Conservation (phyloP, 2,888 invertebrate genomes). For the Stenoptilia bipunctidactyla region DNA sequence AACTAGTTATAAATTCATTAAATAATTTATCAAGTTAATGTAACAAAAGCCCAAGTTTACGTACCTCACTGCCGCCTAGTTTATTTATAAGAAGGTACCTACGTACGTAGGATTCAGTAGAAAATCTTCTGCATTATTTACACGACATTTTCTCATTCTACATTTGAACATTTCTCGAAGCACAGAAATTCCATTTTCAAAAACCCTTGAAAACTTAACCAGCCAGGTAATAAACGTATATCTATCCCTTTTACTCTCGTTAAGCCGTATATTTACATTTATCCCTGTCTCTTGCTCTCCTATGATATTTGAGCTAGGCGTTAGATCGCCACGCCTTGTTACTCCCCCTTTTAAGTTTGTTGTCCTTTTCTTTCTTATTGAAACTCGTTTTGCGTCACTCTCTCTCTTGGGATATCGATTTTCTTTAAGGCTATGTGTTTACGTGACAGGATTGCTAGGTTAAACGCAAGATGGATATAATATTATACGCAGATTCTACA, state of each 20-base stretch:
- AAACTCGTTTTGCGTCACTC: conserved; percentile 27
- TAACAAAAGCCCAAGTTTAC: too few relatives aligned
- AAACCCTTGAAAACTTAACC: conserved; percentile 16
- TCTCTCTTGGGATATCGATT: conserved; percentile 43
- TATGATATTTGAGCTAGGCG: conserved; percentile 31
- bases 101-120: too few relatives aligned
- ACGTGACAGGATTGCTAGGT: conserved; percentile 41
- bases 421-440: conserved; percentile 42
- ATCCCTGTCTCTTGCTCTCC: conserved; percentile 22
- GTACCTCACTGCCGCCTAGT: too few relatives aligned
- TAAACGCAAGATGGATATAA: too few relatives aligned
- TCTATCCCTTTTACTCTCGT: conserved; percentile 25
- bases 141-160: conserved; percentile 4
- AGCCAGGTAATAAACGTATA: neutral
- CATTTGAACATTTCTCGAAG: conserved; percentile 4
- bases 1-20: too few relatives aligned
- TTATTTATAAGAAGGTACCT: neutral
- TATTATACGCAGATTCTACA: too few relatives aligned
- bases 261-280: conserved; percentile 8
- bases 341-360: conserved; percentile 25
- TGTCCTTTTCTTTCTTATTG: conserved; percentile 33
- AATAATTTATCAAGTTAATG: too few relatives aligned
- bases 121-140: conserved; percentile 9
- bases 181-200: conserved; percentile 9
- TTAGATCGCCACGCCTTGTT: conserved; percentile 48